phyloP scores from a whole-genome alignment of 2,888 invertebrate species.

The Lochmaea crataegi region DNA sequence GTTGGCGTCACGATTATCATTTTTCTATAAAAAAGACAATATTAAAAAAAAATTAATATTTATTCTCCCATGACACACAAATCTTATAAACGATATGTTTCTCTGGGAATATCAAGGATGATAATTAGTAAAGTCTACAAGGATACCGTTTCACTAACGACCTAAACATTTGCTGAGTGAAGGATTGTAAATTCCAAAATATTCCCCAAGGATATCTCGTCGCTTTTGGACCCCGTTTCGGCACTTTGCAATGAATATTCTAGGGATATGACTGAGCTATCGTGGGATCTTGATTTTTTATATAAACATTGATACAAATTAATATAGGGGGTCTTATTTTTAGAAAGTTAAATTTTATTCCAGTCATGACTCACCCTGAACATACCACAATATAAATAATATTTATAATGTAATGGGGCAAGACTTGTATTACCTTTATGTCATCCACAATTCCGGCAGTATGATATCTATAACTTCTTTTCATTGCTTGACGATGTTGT shows the following conservation, averaged over 20 bases:
- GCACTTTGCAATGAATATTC: not conserved
- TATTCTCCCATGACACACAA: not conserved
- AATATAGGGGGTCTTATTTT: no score
- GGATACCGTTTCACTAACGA: not conserved
- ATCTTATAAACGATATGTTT: not conserved
- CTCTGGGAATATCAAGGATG: not conserved
- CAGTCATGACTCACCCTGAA: no score
- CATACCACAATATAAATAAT: not conserved
- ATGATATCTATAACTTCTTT: conserved; percentile 69
- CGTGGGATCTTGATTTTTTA: no score
- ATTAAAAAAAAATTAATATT: not conserved
- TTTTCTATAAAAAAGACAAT: conserved; percentile 62
- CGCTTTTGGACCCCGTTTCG: not conserved
- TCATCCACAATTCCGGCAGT: conserved; percentile 77
- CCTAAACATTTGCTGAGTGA: not conserved
- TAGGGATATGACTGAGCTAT: not conserved
- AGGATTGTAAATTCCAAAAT: not conserved
- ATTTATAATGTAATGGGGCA: not conserved
- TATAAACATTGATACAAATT: no score
- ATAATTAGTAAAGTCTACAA: not conserved
- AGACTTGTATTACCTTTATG: conserved; percentile 64
- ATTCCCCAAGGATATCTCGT: not conserved
- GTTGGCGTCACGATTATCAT: conserved; percentile 66
- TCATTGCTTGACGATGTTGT: conserved; percentile 65
- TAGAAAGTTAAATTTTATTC: no score